Percentiles rank a stretch among this genome's conserved stretches.
phyloP scores from a whole-genome alignment of 2,888 invertebrate species.

The Drosophila peninsularis region DNA sequence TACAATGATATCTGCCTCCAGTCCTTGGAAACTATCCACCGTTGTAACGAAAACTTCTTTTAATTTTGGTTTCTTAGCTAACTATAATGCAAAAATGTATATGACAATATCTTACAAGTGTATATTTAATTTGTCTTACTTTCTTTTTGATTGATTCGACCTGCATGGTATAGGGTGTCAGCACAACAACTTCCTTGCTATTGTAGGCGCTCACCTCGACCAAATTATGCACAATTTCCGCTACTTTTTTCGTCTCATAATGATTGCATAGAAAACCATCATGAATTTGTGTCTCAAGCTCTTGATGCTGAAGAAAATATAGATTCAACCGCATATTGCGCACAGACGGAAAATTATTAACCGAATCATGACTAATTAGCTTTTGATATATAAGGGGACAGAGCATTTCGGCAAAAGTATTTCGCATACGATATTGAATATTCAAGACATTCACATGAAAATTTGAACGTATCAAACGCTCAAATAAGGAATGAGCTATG shows the following conservation, averaged over 20 bases:
- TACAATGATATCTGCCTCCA: constrained; percentile 91
- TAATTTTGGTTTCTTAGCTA: constrained; percentile 17
- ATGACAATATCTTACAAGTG: not conserved
- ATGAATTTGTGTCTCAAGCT: constrained; percentile 84
- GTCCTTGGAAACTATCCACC: constrained; percentile 92
- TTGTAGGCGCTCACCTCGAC: constrained; percentile 86
- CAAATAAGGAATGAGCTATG: constrained; percentile 88
- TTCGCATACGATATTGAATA: constrained; percentile 91
- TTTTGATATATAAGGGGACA: constrained; percentile 89
- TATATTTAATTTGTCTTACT: constrained; percentile 23
- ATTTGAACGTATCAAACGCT: constrained; percentile 90
- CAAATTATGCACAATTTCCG: constrained; percentile 52
- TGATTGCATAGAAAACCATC: constrained; percentile 43
- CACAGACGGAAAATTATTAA: constrained; percentile 86
- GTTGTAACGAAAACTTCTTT: constrained; percentile 85
- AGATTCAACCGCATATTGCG: constrained; percentile 87
- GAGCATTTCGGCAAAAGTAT: constrained; percentile 87
- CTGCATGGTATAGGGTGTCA: constrained; percentile 83
- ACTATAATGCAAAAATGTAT: not conserved
- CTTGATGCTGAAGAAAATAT: constrained; percentile 88
- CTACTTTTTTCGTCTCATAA: constrained; percentile 52
- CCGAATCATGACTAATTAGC: constrained; percentile 86
- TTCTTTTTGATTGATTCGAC: constrained; percentile 49
- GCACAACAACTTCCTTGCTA: constrained; percentile 88
- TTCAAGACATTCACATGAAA: constrained; percentile 87